Percentiles rank a stretch among this genome's conserved stretches.
phyloP scores from a whole-genome alignment of 1,140 invertebrate species.

The Brachionus angularis region DNA sequence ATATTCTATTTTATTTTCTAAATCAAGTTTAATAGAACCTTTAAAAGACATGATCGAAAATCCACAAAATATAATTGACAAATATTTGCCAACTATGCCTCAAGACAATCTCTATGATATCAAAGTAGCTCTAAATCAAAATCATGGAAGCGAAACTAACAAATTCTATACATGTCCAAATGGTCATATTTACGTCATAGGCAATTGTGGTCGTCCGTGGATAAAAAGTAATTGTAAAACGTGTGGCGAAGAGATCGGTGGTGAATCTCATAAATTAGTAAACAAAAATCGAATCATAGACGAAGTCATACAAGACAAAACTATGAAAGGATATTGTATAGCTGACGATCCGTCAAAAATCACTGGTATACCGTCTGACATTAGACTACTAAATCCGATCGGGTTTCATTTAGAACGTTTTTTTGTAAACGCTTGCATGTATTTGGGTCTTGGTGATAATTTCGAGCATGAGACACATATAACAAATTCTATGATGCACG shows the following conservation, averaged over 20 bases:
- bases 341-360: neutral
- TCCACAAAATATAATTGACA: neutral
- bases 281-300: conserved; percentile 45
- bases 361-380: neutral
- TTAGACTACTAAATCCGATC: neutral
- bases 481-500: conserved; percentile 31
- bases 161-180: conserved; percentile 49
- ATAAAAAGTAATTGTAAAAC: conserved; percentile 46
- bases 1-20: conserved; percentile 16
- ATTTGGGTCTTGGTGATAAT: conserved; percentile 5
- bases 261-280: conserved; percentile 45
- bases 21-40: conserved; percentile 10
- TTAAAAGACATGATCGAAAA: conserved; percentile 11
- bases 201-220: conserved; percentile 50
- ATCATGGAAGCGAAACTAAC: conserved; percentile 43
- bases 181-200: conserved; percentile 53
- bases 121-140: conserved; percentile 47
- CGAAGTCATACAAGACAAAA: conserved; percentile 45
- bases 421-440: conserved; percentile 33
- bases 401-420: conserved; percentile 22
- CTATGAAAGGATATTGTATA: conserved; percentile 46
- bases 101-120: conserved; percentile 45
- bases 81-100: conserved; percentile 46
- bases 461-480: neutral
- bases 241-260: conserved; percentile 50